A percentile compares a stretch with the other conserved stretches of the same genome.
phyloP scores from a whole-genome alignment of 1,140 invertebrate species.

The Archegozetes longisetosus region DNA sequence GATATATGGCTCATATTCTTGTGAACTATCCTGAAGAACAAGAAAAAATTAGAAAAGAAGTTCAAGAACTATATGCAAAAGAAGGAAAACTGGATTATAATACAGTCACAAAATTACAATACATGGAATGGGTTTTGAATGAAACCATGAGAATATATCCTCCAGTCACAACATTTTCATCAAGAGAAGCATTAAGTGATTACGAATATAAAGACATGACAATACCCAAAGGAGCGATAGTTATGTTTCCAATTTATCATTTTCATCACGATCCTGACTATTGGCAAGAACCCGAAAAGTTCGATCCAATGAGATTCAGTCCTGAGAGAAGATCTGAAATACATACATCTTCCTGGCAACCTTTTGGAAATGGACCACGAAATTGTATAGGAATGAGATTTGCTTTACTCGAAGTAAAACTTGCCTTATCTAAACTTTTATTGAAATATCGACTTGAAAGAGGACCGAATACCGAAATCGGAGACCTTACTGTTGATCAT shows the following conservation, averaged over 20 bases:
- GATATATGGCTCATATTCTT: constrained; percentile 28
- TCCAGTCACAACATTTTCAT: constrained; percentile 28
- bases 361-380: constrained; percentile 14
- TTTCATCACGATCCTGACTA: constrained; percentile 30
- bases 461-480: constrained; percentile 6
- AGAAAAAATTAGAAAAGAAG: constrained; percentile 29
- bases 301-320: constrained; percentile 29
- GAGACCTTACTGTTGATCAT: constrained; percentile 2
- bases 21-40: constrained; percentile 31
- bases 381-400: constrained; percentile 27
- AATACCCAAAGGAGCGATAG: constrained; percentile 27
- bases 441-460: constrained; percentile 12
- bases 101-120: constrained; percentile 24
- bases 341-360: constrained; percentile 13
- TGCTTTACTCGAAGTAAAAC: constrained; percentile 17
- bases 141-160: constrained; percentile 30
- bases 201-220: constrained; percentile 27
- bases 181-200: constrained; percentile 19
- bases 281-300: constrained; percentile 30
- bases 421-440: constrained; percentile 16
- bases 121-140: constrained; percentile 31
- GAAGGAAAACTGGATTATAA: constrained; percentile 20
- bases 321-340: background rate
- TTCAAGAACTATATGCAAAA: constrained; percentile 18
- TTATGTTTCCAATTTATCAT: constrained; percentile 27